A percentile compares a stretch with the other conserved stretches of the same genome.
Conservation (phyloP, 2,888 invertebrate genomes). For the Chrysolina oricalcia region DNA sequence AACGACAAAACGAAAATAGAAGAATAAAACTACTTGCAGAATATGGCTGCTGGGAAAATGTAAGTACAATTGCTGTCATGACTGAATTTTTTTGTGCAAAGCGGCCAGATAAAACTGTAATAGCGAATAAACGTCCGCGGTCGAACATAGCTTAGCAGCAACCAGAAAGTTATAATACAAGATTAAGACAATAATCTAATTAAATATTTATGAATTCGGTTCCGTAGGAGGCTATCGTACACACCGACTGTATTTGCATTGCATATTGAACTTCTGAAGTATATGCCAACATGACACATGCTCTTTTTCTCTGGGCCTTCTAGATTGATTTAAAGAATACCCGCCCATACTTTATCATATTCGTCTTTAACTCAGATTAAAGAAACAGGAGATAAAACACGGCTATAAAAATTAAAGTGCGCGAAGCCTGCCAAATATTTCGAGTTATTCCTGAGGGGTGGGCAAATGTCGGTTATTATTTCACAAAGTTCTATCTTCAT, state of each 20-base stretch:
- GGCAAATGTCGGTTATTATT: too few species aligned
- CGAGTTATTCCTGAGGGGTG: too few species aligned
- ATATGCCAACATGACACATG: slow-evolving; percentile 20
- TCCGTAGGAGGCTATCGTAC: slow-evolving; percentile 13
- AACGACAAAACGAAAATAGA: slow-evolving; percentile 7
- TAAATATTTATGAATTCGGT: slow-evolving; percentile 48
- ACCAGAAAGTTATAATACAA: slow-evolving; percentile 39
- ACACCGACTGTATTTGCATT: slow-evolving; percentile 40
- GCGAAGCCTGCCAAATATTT: too few species aligned
- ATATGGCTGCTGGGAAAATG: slow-evolving; percentile 24
- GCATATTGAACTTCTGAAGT: slow-evolving; percentile 35
- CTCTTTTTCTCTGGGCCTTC: too few species aligned
- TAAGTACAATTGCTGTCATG: slow-evolving; percentile 19
- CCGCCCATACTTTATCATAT: too few species aligned
- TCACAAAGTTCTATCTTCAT: too few species aligned
- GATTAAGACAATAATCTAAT: slow-evolving; percentile 49
- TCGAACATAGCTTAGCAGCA: slow-evolving; percentile 20
- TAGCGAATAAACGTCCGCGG: slow-evolving; percentile 29
- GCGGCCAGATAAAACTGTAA: slow-evolving; percentile 34
- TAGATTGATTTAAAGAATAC: too few species aligned
- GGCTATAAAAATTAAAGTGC: too few species aligned
- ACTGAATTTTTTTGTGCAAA: slow-evolving; percentile 11
- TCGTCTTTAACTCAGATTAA: too few species aligned
- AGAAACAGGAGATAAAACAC: too few species aligned
- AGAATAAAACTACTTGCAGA: background rate